Evolutionary conservation across 2,797 vertebrate genomes (phyloP).

Genomic region (Trematomus bernacchii): DNA sequence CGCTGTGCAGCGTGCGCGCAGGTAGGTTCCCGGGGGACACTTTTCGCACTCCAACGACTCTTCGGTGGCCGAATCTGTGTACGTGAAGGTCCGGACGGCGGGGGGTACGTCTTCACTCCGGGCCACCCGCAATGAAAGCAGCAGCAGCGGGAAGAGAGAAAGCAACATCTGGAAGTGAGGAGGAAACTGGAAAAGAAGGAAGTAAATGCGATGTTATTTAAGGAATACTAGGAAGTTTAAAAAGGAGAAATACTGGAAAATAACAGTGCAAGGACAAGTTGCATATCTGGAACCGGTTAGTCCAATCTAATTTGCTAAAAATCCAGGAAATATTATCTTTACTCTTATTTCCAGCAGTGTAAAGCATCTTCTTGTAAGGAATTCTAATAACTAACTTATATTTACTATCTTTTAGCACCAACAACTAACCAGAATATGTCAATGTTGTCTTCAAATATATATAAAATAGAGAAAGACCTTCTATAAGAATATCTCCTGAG

Average conservation of each 20-base stretch:
- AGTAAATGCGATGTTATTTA: neutral
- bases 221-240: neutral
- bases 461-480: too few species aligned
- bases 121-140: neutral
- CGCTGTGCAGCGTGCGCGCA: conserved; percentile 63
- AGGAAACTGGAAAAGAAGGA: neutral
- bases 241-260: neutral
- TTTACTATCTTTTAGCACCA: too few species aligned
- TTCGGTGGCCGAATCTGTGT: conserved; percentile 52
- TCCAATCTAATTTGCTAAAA: neutral
- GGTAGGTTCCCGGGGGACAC: conserved; percentile 68
- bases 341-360: too few species aligned
- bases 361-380: too few species aligned
- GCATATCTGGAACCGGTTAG: neutral
- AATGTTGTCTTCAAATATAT: too few species aligned
- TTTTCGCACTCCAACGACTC: conserved; percentile 50
- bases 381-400: too few species aligned
- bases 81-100: conserved; percentile 21
- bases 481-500: too few species aligned
- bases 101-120: rapidly evolving
- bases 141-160: rapidly evolving
- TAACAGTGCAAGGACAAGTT: neutral
- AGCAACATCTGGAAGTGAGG: neutral
- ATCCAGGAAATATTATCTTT: too few species aligned
- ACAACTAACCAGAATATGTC: too few species aligned